Evolutionary conservation across 2,113 vertebrate genomes (phyloP).

Genomic region (Pelecanus crispus): DNA sequence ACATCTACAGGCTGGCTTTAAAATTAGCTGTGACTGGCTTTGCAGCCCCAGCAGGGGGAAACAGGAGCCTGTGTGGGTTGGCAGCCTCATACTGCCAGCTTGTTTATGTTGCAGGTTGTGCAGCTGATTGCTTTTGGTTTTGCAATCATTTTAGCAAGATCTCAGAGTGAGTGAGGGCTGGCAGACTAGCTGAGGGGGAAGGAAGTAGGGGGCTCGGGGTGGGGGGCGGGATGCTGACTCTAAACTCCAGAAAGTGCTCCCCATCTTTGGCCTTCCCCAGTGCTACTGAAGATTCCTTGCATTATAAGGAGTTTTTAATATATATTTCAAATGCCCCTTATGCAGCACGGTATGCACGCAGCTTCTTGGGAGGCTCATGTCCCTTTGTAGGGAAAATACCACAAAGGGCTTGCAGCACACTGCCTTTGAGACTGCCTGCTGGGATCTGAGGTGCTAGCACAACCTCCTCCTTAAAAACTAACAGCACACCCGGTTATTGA

Average conservation of each 20-base stretch:
- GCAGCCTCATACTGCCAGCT: fast-evolving
- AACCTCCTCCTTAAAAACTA: not conserved
- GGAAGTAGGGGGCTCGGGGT: not conserved
- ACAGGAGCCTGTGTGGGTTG: not conserved
- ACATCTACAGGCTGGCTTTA: not conserved
- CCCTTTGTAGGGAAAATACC: not conserved
- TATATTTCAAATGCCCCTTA: not conserved
- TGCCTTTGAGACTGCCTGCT: not conserved
- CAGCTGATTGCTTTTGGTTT: not conserved
- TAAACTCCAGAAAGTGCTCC: not conserved
- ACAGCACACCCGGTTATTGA: not conserved
- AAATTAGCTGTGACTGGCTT: not conserved
- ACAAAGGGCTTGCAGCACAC: not conserved
- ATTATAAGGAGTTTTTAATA: not conserved
- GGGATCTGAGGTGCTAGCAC: not conserved
- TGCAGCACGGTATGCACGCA: not conserved
- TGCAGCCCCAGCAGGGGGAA: not conserved
- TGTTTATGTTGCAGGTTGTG: fast-evolving
- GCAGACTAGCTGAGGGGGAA: not conserved
- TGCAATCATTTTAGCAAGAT: not conserved
- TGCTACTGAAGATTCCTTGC: not conserved
- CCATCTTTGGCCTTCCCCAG: not conserved
- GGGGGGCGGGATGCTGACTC: not conserved
- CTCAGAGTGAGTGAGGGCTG: not conserved
- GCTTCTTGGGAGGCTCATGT: fast-evolving